phyloP scores from a whole-genome alignment of 1,140 invertebrate genomes.

The Anastrepha ludens region DNA sequence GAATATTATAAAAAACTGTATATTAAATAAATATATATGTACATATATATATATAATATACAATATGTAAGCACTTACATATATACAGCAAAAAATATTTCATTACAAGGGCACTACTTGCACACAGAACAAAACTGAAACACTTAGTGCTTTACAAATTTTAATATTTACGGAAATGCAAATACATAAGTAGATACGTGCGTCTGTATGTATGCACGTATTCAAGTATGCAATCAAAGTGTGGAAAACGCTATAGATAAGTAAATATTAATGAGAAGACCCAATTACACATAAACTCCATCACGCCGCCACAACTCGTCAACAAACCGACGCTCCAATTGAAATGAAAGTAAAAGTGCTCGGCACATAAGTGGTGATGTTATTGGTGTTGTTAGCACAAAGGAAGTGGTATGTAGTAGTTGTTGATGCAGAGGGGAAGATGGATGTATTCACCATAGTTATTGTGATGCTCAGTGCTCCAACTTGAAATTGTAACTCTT shows the following conservation, averaged over 20 bases:
- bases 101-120: no score
- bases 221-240: not conserved
- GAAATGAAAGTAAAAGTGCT: slow-evolving; percentile 25
- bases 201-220: not conserved
- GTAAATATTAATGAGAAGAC: not conserved
- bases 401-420: not conserved
- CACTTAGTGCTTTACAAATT: no score
- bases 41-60: no score
- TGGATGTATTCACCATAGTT: no score
- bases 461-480: not conserved
- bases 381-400: not conserved
- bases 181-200: not conserved
- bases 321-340: not conserved
- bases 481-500: not conserved
- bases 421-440: not conserved
- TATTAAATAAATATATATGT: no score
- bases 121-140: no score
- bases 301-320: not conserved
- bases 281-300: not conserved
- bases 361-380: not conserved
- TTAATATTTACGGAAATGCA: not conserved
- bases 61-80: no score
- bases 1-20: no score
- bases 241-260: not conserved
- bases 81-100: no score